A percentile compares a stretch with the other conserved stretches of the same genome.
phyloP scores from a whole-genome alignment of 1,140 invertebrate species.

The Zaprionus gabonicus region DNA sequence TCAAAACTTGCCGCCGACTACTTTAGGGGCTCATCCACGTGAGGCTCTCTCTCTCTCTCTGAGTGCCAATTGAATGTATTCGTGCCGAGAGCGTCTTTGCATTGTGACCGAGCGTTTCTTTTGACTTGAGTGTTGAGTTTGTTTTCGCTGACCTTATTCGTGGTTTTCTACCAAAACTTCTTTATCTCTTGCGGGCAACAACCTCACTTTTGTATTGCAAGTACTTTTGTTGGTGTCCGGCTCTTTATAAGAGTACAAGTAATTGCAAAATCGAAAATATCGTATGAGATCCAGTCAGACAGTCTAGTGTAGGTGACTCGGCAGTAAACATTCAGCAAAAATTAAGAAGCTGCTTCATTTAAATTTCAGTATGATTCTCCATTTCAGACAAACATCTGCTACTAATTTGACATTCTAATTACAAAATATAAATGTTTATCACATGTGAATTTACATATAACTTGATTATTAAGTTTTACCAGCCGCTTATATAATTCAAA shows the following conservation, averaged over 20 bases:
- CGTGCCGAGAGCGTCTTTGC: constrained; percentile 2
- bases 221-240: background rate
- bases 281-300: background rate
- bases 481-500: background rate
- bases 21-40: constrained; percentile 21
- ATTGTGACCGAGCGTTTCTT: constrained; percentile 44
- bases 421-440: constrained; percentile 44
- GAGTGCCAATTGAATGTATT: background rate
- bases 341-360: background rate
- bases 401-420: constrained; percentile 11
- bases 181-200: constrained; percentile 51
- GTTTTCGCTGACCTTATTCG: constrained; percentile 65
- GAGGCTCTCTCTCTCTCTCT: constrained; percentile 29
- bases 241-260: background rate
- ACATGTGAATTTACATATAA: constrained; percentile 42
- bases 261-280: background rate
- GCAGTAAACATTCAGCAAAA: background rate
- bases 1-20: constrained; percentile 24
- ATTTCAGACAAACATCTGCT: background rate
- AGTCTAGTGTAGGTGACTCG: background rate
- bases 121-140: constrained; percentile 37
- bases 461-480: constrained; percentile 15
- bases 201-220: constrained; percentile 33
- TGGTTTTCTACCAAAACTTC: constrained; percentile 18
- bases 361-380: background rate